phyloP scores from a whole-genome alignment of 2,888 invertebrate species.

The Vanessa cardui region DNA sequence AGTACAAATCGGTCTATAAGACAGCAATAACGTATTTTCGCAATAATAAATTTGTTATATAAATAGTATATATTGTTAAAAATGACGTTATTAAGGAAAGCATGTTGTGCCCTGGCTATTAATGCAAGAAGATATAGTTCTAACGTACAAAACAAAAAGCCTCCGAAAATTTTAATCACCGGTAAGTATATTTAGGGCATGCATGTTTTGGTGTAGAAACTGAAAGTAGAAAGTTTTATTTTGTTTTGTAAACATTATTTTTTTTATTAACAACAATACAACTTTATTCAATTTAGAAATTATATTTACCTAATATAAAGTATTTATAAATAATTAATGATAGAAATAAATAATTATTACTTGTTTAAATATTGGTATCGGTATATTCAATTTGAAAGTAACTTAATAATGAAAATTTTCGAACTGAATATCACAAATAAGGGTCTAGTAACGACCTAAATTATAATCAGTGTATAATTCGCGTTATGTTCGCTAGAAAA shows the following conservation, averaged over 20 bases:
- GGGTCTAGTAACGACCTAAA: not conserved
- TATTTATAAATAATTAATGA: too few relatives aligned
- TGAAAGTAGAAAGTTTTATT: not conserved
- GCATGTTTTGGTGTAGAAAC: not conserved
- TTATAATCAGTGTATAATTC: not conserved
- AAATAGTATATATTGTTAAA: constrained; percentile 7
- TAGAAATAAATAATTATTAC: too few relatives aligned
- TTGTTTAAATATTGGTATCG: too few relatives aligned
- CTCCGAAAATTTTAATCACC: constrained; percentile 83
- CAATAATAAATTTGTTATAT: constrained; percentile 9
- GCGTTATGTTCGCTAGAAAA: not conserved
- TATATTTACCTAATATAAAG: too few relatives aligned
- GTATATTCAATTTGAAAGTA: too few relatives aligned
- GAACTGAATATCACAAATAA: too few relatives aligned
- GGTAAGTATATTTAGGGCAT: constrained; percentile 63
- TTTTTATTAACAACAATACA: too few relatives aligned
- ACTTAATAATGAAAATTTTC: too few relatives aligned
- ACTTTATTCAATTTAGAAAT: too few relatives aligned
- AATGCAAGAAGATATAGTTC: constrained; percentile 62
- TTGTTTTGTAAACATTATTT: not conserved
- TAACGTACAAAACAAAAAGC: constrained; percentile 51
- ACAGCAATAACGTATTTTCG: constrained; percentile 56
- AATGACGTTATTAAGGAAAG: constrained; percentile 62
- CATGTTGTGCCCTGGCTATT: constrained; percentile 51
- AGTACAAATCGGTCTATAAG: constrained; percentile 60